Percentiles rank a stretch among this genome's conserved stretches.
Conservation (phyloP, 2,888 invertebrate species). For the Clepsis dumicolana region DNA sequence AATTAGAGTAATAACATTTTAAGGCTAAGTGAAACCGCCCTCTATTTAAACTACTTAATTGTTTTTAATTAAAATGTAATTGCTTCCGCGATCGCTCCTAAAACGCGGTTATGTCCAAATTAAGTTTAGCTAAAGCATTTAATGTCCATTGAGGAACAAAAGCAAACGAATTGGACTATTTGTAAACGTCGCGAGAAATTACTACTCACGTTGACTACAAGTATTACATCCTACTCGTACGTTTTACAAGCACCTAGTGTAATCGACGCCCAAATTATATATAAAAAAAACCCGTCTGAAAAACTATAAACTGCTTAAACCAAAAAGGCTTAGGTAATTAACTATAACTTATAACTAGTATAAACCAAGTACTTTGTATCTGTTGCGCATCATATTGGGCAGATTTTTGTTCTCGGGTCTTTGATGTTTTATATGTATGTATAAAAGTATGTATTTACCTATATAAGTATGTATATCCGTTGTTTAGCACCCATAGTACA, state of each 20-base stretch:
- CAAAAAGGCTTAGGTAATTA: too few relatives aligned
- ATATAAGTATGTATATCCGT: too few relatives aligned
- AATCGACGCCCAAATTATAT: too few relatives aligned
- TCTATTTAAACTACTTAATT: constrained; percentile 26
- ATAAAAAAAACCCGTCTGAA: too few relatives aligned
- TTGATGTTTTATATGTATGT: too few relatives aligned
- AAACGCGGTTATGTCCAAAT: constrained; percentile 34
- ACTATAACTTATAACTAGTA: too few relatives aligned
- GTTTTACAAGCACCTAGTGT: not conserved
- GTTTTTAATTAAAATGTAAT: constrained; percentile 38
- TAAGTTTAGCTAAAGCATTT: constrained; percentile 38
- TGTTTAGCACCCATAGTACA: too few relatives aligned
- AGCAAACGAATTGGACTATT: constrained; percentile 48
- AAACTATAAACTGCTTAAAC: too few relatives aligned
- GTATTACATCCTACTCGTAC: not conserved
- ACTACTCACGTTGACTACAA: constrained; percentile 4
- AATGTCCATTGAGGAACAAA: constrained; percentile 43
- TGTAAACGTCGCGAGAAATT: constrained; percentile 44
- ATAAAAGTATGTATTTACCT: too few relatives aligned
- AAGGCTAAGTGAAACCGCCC: constrained; percentile 15
- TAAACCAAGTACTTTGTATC: too few relatives aligned
- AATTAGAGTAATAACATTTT: constrained; percentile 16
- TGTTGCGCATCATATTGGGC: too few relatives aligned
- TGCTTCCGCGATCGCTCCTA: constrained; percentile 20
- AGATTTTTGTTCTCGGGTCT: too few relatives aligned